phyloP scores from a whole-genome alignment of 2,797 vertebrate genomes.

The Microcaecilia unicolor region DNA sequence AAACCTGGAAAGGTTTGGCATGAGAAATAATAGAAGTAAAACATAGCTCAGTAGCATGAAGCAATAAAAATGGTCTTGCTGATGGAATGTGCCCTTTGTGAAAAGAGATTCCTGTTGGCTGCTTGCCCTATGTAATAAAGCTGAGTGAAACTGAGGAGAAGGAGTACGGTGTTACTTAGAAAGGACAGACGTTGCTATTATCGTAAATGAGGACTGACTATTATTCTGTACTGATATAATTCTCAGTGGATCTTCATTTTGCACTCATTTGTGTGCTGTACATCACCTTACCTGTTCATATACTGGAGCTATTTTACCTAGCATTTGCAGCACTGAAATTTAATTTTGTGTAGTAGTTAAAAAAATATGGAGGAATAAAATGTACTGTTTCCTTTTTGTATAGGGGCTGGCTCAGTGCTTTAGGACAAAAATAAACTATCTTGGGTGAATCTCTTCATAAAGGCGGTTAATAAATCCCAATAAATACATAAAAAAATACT shows the following conservation, averaged over 20 bases:
- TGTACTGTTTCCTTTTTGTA: too few species aligned
- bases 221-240: not conserved
- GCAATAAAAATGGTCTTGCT: not conserved
- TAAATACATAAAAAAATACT: too few species aligned
- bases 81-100: not conserved
- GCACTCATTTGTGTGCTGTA: too few species aligned
- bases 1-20: conserved; percentile 16
- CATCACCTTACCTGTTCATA: too few species aligned
- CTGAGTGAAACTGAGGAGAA: not conserved
- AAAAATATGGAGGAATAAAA: too few species aligned
- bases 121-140: conserved; percentile 4
- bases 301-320: too few species aligned
- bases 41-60: conserved; percentile 6
- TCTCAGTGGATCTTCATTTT: conserved; percentile 2
- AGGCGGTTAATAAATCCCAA: too few species aligned
- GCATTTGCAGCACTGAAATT: too few species aligned
- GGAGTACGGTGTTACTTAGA: not conserved
- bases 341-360: too few species aligned
- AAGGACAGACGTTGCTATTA: conserved; percentile 1
- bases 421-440: too few species aligned
- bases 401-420: too few species aligned
- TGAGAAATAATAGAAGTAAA: conserved; percentile 9
- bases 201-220: not conserved
- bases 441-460: too few species aligned
- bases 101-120: conserved; percentile 7